These are phyloP conservation scores for Psittacula derbiana DNA, from an alignment of 2,797 vertebrate genomes.

Conservation along the genomic window DNA sequence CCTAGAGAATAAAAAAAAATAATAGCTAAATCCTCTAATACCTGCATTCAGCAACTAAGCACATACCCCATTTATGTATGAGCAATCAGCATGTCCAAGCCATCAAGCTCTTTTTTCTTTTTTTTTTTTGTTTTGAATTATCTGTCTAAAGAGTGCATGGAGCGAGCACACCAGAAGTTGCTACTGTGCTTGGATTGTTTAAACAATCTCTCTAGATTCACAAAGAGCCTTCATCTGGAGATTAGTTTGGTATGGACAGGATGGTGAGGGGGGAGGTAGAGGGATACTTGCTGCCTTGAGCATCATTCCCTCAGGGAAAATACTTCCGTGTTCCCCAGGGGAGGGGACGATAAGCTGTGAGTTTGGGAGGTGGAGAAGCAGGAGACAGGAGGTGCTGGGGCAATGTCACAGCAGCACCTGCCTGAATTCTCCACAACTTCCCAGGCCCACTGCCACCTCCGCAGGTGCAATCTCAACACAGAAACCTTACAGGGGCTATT, in stretches of 20 bases:
- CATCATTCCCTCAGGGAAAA: background rate
- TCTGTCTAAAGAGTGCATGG: background rate
- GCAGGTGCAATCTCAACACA: fast-evolving
- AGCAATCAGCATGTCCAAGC: background rate
- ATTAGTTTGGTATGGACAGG: background rate
- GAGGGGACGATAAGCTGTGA: background rate
- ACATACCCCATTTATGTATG: background rate
- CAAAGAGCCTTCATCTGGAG: background rate
- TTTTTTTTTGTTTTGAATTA: background rate
- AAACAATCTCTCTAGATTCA: background rate
- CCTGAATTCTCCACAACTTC: background rate
- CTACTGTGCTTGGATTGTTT: background rate
- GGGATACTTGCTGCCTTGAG: background rate
- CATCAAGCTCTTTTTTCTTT: background rate
- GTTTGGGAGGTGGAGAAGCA: background rate
- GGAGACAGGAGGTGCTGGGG: background rate
- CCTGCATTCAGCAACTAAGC: background rate
- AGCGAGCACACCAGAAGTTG: background rate
- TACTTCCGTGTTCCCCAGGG: background rate
- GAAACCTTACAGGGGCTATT: background rate
- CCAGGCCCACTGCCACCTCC: background rate
- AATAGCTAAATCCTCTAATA: background rate
- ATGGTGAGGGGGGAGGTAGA: fast-evolving
- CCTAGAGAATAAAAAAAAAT: background rate
- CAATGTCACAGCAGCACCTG: background rate